Percentiles rank a stretch among this genome's conserved stretches.
These are phyloP conservation scores for Mustela lutreola DNA, from an alignment of 2,113 vertebrate genomes.

Conservation along the genomic window DNA sequence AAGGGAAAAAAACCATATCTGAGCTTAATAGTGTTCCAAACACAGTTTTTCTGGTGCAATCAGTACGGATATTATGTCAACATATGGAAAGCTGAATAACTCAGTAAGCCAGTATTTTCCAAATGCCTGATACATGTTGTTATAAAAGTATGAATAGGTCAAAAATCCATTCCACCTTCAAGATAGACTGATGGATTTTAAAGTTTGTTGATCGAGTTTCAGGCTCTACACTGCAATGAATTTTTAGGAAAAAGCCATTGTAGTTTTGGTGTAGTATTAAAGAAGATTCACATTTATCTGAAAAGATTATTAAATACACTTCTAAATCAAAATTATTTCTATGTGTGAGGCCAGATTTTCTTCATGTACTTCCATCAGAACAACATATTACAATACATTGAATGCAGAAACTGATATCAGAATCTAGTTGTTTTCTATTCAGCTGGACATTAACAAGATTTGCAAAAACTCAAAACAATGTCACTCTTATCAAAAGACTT, in stretches of 20 bases:
- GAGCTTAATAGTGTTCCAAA: neutral
- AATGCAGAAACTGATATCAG: neutral
- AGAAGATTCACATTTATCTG: neutral
- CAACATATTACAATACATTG: neutral
- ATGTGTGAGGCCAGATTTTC: neutral
- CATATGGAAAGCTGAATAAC: neutral
- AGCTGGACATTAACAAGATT: neutral
- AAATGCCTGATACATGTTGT: neutral
- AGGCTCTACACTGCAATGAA: neutral
- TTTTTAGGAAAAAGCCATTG: neutral
- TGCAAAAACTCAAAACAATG: neutral
- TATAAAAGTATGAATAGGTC: neutral
- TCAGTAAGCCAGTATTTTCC: neutral
- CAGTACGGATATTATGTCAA: neutral
- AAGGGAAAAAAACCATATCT: neutral
- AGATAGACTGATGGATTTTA: neutral
- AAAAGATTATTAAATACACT: neutral
- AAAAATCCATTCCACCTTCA: neutral
- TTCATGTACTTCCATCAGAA: neutral
- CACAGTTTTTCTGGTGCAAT: neutral
- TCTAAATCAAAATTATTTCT: neutral
- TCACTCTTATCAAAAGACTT: neutral
- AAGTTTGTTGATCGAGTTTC: neutral
- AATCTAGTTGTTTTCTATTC: neutral
- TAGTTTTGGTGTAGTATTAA: neutral